phyloP scores from a whole-genome alignment of 1,140 invertebrate genomes.

The Wiebesia pumilae region DNA sequence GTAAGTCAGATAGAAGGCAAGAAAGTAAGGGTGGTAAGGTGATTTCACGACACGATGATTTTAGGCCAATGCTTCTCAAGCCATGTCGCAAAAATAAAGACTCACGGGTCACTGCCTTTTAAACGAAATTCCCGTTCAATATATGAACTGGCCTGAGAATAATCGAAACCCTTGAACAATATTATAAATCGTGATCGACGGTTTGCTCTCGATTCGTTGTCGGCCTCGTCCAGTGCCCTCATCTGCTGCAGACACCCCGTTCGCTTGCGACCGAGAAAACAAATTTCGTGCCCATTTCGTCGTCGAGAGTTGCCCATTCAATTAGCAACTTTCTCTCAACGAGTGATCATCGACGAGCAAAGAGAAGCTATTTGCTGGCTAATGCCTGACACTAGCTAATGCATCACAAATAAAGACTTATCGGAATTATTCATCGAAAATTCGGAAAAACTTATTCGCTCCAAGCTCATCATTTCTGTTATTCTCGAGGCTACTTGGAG shows the following conservation, averaged over 20 bases:
- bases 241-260: background rate
- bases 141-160: constrained; percentile 47
- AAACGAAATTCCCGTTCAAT: constrained; percentile 50
- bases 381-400: background rate
- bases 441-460: background rate
- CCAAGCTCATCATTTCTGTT: background rate
- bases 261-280: background rate
- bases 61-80: constrained; percentile 55
- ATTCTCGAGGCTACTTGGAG: background rate
- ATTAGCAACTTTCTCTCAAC: background rate
- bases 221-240: background rate
- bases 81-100: constrained; percentile 56
- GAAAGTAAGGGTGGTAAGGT: constrained; percentile 53
- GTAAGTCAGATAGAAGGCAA: constrained; percentile 53
- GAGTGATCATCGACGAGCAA: background rate
- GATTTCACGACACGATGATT: constrained; percentile 62
- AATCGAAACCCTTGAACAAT: constrained; percentile 49
- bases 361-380: background rate
- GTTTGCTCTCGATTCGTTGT: background rate
- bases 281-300: background rate
- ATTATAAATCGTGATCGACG: constrained; percentile 42
- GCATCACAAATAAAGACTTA: background rate
- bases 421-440: background rate
- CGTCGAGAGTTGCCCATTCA: background rate
- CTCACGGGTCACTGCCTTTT: constrained; percentile 56